These are phyloP conservation scores for Propithecus coquereli DNA, from an alignment of 2,113 vertebrate species.

Conservation along the genomic window DNA sequence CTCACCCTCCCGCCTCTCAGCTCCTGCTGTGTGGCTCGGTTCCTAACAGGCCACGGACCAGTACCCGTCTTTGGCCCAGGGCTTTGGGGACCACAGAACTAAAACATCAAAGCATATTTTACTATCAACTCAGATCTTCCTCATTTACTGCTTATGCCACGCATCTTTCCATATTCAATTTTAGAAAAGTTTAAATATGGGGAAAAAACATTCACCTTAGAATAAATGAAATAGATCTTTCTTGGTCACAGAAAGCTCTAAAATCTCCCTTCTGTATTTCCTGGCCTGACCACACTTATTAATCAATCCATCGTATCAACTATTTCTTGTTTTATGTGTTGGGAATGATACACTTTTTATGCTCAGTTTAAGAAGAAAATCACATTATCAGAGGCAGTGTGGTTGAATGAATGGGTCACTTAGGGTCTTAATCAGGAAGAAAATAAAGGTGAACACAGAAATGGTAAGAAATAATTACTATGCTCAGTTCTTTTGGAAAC, in stretches of 20 bases:
- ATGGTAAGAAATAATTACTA: not conserved
- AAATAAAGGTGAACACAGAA: conserved; percentile 11
- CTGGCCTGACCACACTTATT: not conserved
- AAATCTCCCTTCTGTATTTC: not conserved
- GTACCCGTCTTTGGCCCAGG: no score
- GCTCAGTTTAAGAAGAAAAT: not conserved
- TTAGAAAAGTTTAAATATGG: conserved; percentile 23
- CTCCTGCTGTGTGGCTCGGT: no score
- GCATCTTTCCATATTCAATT: not conserved
- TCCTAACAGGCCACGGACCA: no score
- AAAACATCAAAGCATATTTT: conserved; percentile 19
- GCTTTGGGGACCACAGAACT: not conserved
- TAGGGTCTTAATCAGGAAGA: not conserved
- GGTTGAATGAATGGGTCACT: not conserved
- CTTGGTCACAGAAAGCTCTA: not conserved
- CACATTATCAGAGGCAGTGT: not conserved
- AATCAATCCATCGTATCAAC: not conserved
- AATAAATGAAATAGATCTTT: conserved; percentile 22
- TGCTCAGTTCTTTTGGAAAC: not conserved
- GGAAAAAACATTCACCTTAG: not conserved
- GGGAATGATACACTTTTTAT: not conserved
- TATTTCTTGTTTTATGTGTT: not conserved
- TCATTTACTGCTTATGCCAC: not conserved
- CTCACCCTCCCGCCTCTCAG: no score
- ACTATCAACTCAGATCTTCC: not conserved